These are phyloP conservation scores for Nomada hirtipes DNA, from an alignment of 2,888 invertebrate genomes.

Conservation along the genomic window DNA sequence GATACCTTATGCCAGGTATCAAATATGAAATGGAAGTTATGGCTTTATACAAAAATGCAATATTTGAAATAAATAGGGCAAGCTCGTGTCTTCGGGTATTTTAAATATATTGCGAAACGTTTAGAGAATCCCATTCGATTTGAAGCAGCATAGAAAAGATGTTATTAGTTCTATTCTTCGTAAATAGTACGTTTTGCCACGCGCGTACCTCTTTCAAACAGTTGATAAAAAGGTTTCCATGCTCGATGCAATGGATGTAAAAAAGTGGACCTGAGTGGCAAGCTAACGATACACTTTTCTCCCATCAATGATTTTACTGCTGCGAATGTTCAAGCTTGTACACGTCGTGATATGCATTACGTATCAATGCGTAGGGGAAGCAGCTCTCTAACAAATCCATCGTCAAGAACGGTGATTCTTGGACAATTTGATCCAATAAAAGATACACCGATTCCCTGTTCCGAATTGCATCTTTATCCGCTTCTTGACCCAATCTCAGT, in stretches of 20 bases:
- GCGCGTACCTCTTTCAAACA: conserved; percentile 3
- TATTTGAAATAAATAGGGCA: conserved; percentile 34
- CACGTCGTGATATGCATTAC: conserved; percentile 99
- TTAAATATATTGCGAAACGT: conserved; percentile 33
- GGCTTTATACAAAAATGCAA: conserved; percentile 63
- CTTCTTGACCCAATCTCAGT: conserved; percentile 96
- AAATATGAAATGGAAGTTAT: conserved; percentile 55
- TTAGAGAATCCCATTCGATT: conserved; percentile 3
- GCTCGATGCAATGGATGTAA: conserved; percentile 59
- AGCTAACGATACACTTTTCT: conserved; percentile 50
- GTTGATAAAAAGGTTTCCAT: conserved; percentile 21
- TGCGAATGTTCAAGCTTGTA: conserved; percentile 93
- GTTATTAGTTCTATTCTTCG: conserved; percentile 6
- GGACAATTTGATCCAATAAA: conserved; percentile 97
- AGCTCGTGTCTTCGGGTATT: conserved; percentile 4
- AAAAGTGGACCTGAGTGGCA: conserved; percentile 67
- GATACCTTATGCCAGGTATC: conserved; percentile 57
- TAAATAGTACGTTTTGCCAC: conserved; percentile 40
- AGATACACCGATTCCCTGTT: conserved; percentile 99
- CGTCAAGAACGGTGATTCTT: conserved; percentile 98
- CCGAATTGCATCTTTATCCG: conserved; percentile 96
- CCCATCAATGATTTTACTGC: conserved; percentile 70
- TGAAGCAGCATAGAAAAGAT: conserved; percentile 29
- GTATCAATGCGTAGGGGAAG: conserved; percentile 98
- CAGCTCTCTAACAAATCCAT: conserved; percentile 99